Evolutionary conservation across 2,888 invertebrate genomes (phyloP), one percentile per base, ranked within the genome.

Genomic region (Tortrix viridana): DNA sequence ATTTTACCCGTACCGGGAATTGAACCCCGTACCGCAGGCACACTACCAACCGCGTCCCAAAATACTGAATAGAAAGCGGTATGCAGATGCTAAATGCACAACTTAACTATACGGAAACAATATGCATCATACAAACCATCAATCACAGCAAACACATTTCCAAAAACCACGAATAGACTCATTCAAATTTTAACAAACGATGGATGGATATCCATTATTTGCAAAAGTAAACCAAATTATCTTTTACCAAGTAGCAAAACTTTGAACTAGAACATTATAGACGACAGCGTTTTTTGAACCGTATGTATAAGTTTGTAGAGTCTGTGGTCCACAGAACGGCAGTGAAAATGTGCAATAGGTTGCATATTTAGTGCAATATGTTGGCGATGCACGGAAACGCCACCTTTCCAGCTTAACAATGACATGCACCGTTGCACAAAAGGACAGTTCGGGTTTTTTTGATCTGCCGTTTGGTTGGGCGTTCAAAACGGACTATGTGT

Each of bases 361-460:
- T 68, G 68, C 66, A 56, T 52, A 67, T 56, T 60, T 59, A 47
- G 65, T 47, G 60, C 58, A 52, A 52, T 63, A 62, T 62, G 61
- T 50, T 61, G 61, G 20, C 44, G 48, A 60, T 38, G 60, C 56
- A 67, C 74, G 79, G 80, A 78, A 76, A 78, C 77, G 71, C 54
- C 84, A 79, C 78, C 80, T 79, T 76, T 81, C 67, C 79, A 66
- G 72, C 63, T 44, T 44, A 38, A 71, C 72, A 74, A 71, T 71
- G 72, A 73, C 69, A 74, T 75, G 74, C 79, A 77, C 75, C 79
- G 77, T 79, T 81, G 80, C 75, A 79, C 74, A 77, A 74, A 72
- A 65, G 70, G 69, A 74, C 69, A 72, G 69, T 66, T n/a, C 66
- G 63, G 61, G 64, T 50, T 57, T 49, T 65, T 71, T 67, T 63